phyloP scores from a whole-genome alignment of 2,113 vertebrate genomes.

The Oryzias melastigma region DNA sequence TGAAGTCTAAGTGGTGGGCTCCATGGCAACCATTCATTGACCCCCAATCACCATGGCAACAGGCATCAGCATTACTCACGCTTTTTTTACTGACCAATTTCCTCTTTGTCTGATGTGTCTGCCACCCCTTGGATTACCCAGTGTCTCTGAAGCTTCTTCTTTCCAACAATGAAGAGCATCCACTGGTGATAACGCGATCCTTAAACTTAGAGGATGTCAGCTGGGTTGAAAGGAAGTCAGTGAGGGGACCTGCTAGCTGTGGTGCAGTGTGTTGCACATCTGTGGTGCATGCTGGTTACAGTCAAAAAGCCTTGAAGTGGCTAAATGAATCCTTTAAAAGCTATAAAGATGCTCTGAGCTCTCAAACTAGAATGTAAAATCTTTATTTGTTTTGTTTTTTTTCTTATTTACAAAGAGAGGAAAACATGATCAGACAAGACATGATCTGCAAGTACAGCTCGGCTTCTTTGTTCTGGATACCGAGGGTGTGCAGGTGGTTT shows the following conservation, averaged over 20 bases:
- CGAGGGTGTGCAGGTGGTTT: constrained; percentile 34
- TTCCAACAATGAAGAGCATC: not conserved
- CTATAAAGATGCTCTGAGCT: not conserved
- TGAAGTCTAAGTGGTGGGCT: constrained; percentile 58
- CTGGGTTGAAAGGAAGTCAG: not conserved
- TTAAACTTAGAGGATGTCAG: too few species aligned
- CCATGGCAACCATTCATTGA: constrained; percentile 72
- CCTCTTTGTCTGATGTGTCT: constrained; percentile 64
- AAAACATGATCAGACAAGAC: not conserved
- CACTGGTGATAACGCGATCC: not conserved
- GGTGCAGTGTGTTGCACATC: constrained; percentile 3
- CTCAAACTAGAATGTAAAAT: not conserved
- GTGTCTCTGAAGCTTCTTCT: not conserved
- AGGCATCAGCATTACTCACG: constrained; percentile 58
- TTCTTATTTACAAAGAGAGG: not conserved
- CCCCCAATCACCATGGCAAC: constrained; percentile 70
- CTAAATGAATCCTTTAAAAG: constrained; percentile 12
- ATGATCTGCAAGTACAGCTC: not conserved
- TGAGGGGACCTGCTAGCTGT: constrained; percentile 13
- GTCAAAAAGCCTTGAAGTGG: constrained; percentile 31
- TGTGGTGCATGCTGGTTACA: constrained; percentile 8
- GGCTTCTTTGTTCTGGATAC: constrained; percentile 24
- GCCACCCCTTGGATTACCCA: constrained; percentile 8
- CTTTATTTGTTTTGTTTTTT: not conserved
- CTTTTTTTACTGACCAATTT: constrained; percentile 62